Base-by-base conservation (phyloP, 1,140 invertebrate species). In the Eriocheir sinensis region DNA sequence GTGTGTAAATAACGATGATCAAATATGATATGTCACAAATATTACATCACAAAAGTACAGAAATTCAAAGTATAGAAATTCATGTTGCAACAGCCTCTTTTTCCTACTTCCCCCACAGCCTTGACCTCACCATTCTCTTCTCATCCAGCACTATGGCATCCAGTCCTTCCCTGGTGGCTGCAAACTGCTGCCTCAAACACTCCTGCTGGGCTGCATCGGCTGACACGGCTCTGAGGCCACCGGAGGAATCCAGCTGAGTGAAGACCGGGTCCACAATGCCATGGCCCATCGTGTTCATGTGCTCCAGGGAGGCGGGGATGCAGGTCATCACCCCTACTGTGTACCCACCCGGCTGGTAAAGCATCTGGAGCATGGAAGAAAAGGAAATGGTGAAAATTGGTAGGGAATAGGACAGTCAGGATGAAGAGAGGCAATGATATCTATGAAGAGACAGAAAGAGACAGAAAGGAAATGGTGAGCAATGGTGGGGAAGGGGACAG, bases 231-330 rank as follows among this genome's bases (percentile, higher is more conserved):
- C 79, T 38, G 15, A 92, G 40, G n/a, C 41, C 88, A 34, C 95
- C 95, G 2, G 95, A 93, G 17, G 96, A 89, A 38, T 96, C 95
- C 27, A 96, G 85, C 86, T 95, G 96, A 30, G 95, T 89, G 86
- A 96, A 97, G 21, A 97, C 96, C 88, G 97, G 96, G 95, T 96
- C 97, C 95, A 96, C 89, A 38, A 96, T 96, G 8, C 96, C 96
- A 95, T 96, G 96, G 17, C 96, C 97, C 90, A 97, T 96, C 38
- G 97, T 97, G 88, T 96, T 94, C 81, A 95, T 94, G 88, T 93
- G 85, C 41, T 89, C 93, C 34, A 94, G 89, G 32, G 88, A 44
- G 21, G 92, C 91, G 72, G 95, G 88, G 32, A 83, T 93, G 41
- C 92, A 93, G 44, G 92, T 89, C 93, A 94, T 93, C 60, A 88